Conservation (phyloP, 2,113 vertebrate species). For the Caloenas nicobarica region DNA sequence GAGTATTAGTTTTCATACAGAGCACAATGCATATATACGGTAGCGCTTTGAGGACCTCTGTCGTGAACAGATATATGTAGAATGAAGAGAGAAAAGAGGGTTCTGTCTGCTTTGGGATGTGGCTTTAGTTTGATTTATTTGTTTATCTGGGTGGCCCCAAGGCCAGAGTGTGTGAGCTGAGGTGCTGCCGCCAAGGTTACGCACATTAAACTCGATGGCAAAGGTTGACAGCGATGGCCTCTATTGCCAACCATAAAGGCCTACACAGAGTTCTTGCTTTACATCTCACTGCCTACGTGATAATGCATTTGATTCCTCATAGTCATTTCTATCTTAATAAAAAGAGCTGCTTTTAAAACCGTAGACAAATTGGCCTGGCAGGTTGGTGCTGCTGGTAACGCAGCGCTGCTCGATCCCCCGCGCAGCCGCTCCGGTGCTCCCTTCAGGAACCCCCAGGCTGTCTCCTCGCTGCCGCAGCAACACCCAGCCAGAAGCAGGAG, state of each 20-base stretch:
- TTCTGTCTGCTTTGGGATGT: not conserved
- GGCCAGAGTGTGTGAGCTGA: not conserved
- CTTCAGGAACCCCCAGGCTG: not conserved
- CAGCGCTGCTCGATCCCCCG: constrained; percentile 8
- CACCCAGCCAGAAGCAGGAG: constrained; percentile 62
- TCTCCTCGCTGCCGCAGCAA: constrained; percentile 57
- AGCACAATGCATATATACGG: fast-evolving
- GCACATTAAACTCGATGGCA: not conserved
- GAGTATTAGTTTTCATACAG: not conserved
- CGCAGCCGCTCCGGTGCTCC: not conserved
- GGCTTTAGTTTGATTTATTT: not conserved
- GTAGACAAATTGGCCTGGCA: not conserved
- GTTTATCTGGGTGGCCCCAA: not conserved
- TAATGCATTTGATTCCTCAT: not conserved
- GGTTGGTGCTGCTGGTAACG: constrained; percentile 29
- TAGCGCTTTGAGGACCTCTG: not conserved
- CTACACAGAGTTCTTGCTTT: not conserved
- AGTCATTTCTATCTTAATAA: not conserved
- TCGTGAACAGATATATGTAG: not conserved
- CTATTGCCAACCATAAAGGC: not conserved
- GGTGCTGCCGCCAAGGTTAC: not conserved
- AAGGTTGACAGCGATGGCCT: not conserved
- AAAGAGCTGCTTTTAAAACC: not conserved
- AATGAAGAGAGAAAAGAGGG: not conserved
- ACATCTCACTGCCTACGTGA: not conserved